Base-by-base conservation (phyloP, 2,797 vertebrate species). In the Choloepus didactylus region DNA sequence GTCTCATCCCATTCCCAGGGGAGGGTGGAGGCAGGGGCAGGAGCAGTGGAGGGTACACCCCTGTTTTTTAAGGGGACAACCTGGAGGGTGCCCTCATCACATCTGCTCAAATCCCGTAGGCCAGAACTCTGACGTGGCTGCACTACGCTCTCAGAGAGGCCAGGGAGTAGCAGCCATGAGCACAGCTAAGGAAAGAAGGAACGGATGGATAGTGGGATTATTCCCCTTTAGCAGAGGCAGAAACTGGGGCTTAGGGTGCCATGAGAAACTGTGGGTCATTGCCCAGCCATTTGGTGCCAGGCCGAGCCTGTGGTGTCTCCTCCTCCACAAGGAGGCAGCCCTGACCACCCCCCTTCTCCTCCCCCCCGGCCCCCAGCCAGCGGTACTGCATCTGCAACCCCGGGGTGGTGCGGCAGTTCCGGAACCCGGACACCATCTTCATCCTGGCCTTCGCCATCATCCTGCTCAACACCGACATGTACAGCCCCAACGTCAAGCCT, bases 391-490 rank as follows among this genome's bases (percentile, higher is more conserved):
- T 99, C 98, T 99, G 99, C 98, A 99, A 99, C 98, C 99, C 99
- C 0, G 99, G 99, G 0, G 99, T 99, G 93, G 99, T 99, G 89
- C 98, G 99, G 9, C 99, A 99, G 95, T 99, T 99, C 98, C 98
- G 99, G 96, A 99, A 99, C 97, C 99, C 99, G 0, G 99, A 99
- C 98, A 99, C 99, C 97, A 99, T 99, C 98, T 99, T 99, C 98
- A 99, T 99, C 98, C 98, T 99, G 97, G 99, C 99, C 73, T 99
- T 99, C 16, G 99, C 99, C 94, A 99, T 99, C 98, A 99, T 99
- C 98, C 99, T 99, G 89, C 98, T 99, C 97, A 99, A 99, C 98
- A 99, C 99, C 0, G 99, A 99, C 98, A 99, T 99, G 99, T 99
- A 99, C 98, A 99, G 99, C 97, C 99, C 99, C 95, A 99, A 99